Percentiles rank a stretch among this genome's conserved stretches.
phyloP scores from a whole-genome alignment of 1,140 invertebrate genomes.

The Anagrus nilaparvatae region DNA sequence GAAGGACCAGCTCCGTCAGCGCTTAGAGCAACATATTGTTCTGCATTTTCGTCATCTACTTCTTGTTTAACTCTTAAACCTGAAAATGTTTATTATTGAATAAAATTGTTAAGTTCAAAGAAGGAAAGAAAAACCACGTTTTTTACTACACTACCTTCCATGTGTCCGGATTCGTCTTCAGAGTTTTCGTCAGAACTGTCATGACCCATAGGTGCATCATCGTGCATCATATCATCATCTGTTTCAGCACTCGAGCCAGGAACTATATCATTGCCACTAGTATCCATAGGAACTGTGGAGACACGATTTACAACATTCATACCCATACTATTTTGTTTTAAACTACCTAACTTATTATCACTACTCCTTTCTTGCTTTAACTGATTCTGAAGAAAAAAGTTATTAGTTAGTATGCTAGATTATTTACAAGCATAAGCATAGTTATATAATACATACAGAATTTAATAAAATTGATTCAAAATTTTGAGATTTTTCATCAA shows the following conservation, averaged over 20 bases:
- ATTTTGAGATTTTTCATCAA: slow-evolving; percentile 38
- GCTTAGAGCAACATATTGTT: slow-evolving; percentile 38
- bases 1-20: slow-evolving; percentile 48
- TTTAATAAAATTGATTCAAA: slow-evolving; percentile 31
- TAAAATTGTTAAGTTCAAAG: too few relatives aligned
- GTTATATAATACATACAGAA: slow-evolving; percentile 24
- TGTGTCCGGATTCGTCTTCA: too few relatives aligned
- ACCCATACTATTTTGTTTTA: slow-evolving; percentile 37
- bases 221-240: slow-evolving; percentile 33
- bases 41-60: slow-evolving; percentile 32
- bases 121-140: too few relatives aligned
- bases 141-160: too few relatives aligned
- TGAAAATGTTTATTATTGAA: too few relatives aligned
- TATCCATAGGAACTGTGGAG: slow-evolving; percentile 38
- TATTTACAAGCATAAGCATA: background rate
- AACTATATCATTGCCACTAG: slow-evolving; percentile 29
- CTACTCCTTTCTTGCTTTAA: slow-evolving; percentile 34
- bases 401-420: slow-evolving; percentile 7
- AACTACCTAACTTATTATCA: slow-evolving; percentile 36
- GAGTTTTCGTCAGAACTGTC: too few relatives aligned
- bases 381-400: slow-evolving; percentile 26
- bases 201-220: too few relatives aligned
- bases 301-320: slow-evolving; percentile 38
- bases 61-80: slow-evolving; percentile 40
- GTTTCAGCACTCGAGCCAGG: slow-evolving; percentile 34